phyloP scores from a whole-genome alignment of 2,888 invertebrate species.

The Hirtodrosophila alboralis region DNA sequence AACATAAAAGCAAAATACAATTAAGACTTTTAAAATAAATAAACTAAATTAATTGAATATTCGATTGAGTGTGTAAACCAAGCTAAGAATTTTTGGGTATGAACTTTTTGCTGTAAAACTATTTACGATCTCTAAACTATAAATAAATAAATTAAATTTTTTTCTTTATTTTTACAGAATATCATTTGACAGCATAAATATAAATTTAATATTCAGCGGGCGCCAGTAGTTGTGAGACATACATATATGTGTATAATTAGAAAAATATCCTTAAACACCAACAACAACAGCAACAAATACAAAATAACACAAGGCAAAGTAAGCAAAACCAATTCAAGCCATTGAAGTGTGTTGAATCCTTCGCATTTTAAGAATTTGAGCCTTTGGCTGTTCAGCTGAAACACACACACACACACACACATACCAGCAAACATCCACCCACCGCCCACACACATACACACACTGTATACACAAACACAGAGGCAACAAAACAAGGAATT shows the following conservation, averaged over 20 bases:
- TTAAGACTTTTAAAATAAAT: no score
- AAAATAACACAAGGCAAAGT: conserved; percentile 4
- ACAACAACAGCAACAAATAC: conserved; percentile 7
- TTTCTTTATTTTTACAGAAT: conserved; percentile 2
- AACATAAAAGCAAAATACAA: no score
- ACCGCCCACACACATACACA: conserved; percentile 1
- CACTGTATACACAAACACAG: conserved; percentile 1
- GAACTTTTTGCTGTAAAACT: no score
- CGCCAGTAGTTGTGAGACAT: not conserved
- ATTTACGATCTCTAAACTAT: no score
- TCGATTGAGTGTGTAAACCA: no score
- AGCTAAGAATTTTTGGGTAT: no score
- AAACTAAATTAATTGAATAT: no score
- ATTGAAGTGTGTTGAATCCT: conserved; percentile 19
- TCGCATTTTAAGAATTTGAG: conserved; percentile 30
- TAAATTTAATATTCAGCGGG: not conserved
- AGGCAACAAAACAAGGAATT: conserved; percentile 20
- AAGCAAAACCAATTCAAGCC: conserved; percentile 8
- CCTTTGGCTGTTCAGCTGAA: conserved; percentile 27
- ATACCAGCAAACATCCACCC: conserved; percentile 4
- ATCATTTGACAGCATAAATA: conserved; percentile 1
- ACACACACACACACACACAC: conserved; percentile 4
- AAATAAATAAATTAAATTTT: not conserved
- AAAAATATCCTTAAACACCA: conserved; percentile 2
- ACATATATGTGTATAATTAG: not conserved